Evolutionary conservation across 2,888 invertebrate genomes (phyloP), one percentile per base, ranked within the genome.

Genomic region (Drosophila quinaria): DNA sequence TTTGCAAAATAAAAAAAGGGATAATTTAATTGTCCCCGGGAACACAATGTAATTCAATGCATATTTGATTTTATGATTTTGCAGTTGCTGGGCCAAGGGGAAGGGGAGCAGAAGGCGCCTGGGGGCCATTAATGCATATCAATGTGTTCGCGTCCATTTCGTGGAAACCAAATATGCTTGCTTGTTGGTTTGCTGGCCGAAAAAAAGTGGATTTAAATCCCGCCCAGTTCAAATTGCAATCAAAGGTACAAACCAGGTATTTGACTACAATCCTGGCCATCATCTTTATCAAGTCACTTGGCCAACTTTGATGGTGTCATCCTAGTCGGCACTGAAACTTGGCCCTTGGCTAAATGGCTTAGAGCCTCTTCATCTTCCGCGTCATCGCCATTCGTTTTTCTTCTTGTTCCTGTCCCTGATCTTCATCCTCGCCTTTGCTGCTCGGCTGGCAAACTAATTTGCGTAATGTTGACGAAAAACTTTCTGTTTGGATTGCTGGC

Each of bases 401-500:
- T 29, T 29, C 29, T 29, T 8, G 8, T 29, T 8, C 29, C 8
- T 29, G 17, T 10, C 25, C 11, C 5, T 15, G 15, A 1, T n/a
- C 58, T 29, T 31, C 17, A 49, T 13, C 49, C 49, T 47, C 10
- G 78, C 71, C 61, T 25, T 25, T 5, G 5, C 25, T 84, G 74
- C 72, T 86, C 67, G 76, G 70, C 70, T 89, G 77, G 70, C 79
- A 87, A 87, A 89, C 85, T 90, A 87, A 87, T 87, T 89, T 87
- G 90, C 86, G 88, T 89, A 86, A 90, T 90, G 80, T 81, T 87
- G 87, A 82, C 87, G 76, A 70, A 74, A 80, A 87, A 87, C 69
- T 74, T 51, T 70, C 49, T 64, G 52, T 71, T 83, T 69, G 56
- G 54, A 64, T 66, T 84, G 59, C 54, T 55, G 22, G 4, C 22